Percentiles rank a stretch among this genome's conserved stretches.
Conservation (phyloP, 2,888 invertebrate genomes). For the Eilema sororculum region DNA sequence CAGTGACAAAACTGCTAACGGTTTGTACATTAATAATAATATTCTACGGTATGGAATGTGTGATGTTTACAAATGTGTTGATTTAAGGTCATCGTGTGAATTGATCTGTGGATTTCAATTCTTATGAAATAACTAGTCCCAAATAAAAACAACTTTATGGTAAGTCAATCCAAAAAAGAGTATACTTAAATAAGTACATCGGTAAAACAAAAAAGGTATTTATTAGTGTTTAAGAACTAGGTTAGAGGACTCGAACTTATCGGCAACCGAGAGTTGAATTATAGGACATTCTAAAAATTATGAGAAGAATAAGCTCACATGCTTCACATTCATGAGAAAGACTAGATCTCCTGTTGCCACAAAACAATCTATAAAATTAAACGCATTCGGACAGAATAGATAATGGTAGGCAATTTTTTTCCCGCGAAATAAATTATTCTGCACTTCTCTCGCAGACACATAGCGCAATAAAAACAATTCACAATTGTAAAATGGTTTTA, state of each 20-base stretch:
- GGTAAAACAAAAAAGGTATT: neutral
- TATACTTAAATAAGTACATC: neutral
- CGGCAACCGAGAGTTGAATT: neutral
- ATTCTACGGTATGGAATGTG: neutral
- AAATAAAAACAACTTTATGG: neutral
- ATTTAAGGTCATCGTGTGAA: too few relatives aligned
- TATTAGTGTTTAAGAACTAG: neutral
- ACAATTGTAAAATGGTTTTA: slow-evolving; percentile 65
- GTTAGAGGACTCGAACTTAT: neutral
- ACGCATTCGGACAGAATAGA: too few relatives aligned
- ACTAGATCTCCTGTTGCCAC: neutral
- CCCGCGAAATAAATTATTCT: slow-evolving; percentile 34
- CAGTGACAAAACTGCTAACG: neutral
- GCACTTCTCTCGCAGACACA: slow-evolving; percentile 30
- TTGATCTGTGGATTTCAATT: too few relatives aligned
- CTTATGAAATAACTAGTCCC: neutral
- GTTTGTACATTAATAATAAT: neutral
- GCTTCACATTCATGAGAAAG: neutral
- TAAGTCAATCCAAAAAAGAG: neutral
- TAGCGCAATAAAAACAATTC: slow-evolving; percentile 51
- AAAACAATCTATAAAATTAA: neutral
- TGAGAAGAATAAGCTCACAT: neutral
- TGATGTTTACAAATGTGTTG: neutral
- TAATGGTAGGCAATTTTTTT: neutral
- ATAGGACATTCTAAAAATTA: neutral